A percentile compares a stretch with the other conserved stretches of the same genome.
These are phyloP conservation scores for Chymomyza caudatula DNA, from an alignment of 2,888 invertebrate species.

Conservation along the genomic window DNA sequence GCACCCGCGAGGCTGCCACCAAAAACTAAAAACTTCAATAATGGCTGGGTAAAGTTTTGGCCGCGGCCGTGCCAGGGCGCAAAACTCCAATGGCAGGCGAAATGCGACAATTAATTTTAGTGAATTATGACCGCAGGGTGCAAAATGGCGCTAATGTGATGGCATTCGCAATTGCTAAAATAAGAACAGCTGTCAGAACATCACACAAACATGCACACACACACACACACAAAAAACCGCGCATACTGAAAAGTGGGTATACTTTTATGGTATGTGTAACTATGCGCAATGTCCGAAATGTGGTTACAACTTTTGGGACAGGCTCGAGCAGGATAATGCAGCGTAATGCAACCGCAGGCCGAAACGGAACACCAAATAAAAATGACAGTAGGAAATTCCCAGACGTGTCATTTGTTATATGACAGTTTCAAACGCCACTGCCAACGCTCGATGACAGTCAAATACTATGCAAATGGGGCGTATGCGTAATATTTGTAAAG, in stretches of 20 bases:
- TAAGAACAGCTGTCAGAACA: constrained; percentile 58
- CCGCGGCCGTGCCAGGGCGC: constrained; percentile 20
- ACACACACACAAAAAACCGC: too few species aligned
- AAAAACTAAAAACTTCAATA: constrained; percentile 13
- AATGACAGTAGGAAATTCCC: constrained; percentile 39
- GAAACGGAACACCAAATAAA: constrained; percentile 39
- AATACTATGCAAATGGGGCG: constrained; percentile 22
- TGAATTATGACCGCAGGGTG: constrained; percentile 65
- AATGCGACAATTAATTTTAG: constrained; percentile 67
- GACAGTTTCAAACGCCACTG: constrained; percentile 11
- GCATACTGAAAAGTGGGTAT: not conserved
- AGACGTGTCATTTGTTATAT: constrained; percentile 56
- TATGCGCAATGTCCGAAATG: constrained; percentile 38
- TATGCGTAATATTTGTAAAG: constrained; percentile 46
- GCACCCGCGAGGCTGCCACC: constrained; percentile 20
- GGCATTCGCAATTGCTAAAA: constrained; percentile 46
- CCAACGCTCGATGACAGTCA: not conserved
- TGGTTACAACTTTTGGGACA: constrained; percentile 34
- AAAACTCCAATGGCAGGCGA: constrained; percentile 30
- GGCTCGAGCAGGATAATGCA: constrained; percentile 29
- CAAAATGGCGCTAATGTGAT: constrained; percentile 64
- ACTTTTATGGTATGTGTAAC: constrained; percentile 18
- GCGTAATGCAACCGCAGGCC: constrained; percentile 44
- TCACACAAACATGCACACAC: too few species aligned
- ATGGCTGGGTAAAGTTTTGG: not conserved